These are phyloP conservation scores for Drosophila punjabiensis DNA, from an alignment of 1,140 invertebrate genomes.

Conservation along the genomic window DNA sequence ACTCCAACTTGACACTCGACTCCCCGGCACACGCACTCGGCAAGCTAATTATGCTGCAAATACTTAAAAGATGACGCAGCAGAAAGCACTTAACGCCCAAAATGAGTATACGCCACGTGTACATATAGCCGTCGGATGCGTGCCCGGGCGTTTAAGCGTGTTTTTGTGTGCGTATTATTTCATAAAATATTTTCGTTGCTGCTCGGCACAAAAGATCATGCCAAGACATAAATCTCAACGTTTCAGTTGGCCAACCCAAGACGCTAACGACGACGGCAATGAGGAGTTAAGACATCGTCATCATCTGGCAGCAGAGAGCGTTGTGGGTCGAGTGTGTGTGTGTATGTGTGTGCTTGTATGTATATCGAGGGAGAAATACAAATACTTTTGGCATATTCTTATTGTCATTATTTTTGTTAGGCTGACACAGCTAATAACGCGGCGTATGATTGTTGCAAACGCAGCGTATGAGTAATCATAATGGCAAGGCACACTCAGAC, in stretches of 20 bases:
- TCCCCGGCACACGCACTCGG: conserved; percentile 66
- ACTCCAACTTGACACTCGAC: conserved; percentile 49
- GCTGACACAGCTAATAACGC: conserved; percentile 82
- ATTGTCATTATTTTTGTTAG: conserved; percentile 80
- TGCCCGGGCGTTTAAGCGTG: conserved; percentile 29
- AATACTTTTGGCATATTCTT: conserved; percentile 80
- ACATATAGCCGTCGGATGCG: conserved; percentile 21
- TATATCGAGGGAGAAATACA: conserved; percentile 52
- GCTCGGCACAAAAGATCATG: conserved; percentile 78
- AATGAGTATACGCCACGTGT: conserved; percentile 38
- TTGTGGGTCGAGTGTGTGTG: conserved; percentile 40
- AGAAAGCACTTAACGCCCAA: conserved; percentile 77
- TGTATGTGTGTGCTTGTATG: conserved; percentile 2
- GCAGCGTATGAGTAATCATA: conserved; percentile 83
- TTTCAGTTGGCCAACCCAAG: conserved; percentile 71
- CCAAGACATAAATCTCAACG: conserved; percentile 82
- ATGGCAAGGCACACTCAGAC: conserved; percentile 48
- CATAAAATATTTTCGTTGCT: conserved; percentile 81
- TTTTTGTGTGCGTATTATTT: conserved; percentile 69
- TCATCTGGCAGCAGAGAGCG: conserved; percentile 35
- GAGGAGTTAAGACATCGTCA: conserved; percentile 69
- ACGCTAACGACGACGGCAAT: conserved; percentile 57
- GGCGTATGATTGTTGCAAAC: conserved; percentile 80
- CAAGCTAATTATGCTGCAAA: conserved; percentile 81
- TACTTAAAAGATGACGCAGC: conserved; percentile 76